A percentile compares a stretch with the other conserved stretches of the same genome.
These are phyloP conservation scores for Lophura nycthemera DNA, from an alignment of 2,113 vertebrate genomes.

Conservation along the genomic window DNA sequence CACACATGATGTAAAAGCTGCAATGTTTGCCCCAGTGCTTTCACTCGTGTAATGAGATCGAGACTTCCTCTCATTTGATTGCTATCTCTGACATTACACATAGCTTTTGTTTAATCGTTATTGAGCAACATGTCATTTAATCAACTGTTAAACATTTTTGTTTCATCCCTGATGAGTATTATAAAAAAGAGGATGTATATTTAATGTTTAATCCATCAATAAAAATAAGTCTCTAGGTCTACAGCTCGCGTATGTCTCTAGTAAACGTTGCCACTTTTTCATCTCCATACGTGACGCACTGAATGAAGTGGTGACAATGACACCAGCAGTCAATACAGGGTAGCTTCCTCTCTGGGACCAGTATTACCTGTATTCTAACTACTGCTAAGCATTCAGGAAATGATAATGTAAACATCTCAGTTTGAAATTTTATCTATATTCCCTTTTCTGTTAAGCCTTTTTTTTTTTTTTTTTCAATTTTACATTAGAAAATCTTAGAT, in stretches of 20 bases:
- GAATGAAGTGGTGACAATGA: background rate
- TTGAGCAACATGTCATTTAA: constrained; percentile 26
- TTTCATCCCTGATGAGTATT: constrained; percentile 4
- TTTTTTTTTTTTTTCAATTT: background rate
- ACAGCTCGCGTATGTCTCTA: rapidly evolving
- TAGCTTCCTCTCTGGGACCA: background rate
- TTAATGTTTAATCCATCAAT: constrained; percentile 35
- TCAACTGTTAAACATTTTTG: background rate
- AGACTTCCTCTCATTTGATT: constrained; percentile 4
- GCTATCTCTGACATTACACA: background rate
- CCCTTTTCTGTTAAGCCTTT: background rate
- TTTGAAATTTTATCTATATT: background rate
- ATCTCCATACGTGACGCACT: background rate
- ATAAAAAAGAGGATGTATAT: background rate
- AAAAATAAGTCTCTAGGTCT: background rate
- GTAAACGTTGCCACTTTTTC: background rate
- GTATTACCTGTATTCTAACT: background rate
- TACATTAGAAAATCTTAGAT: background rate
- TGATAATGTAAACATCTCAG: background rate
- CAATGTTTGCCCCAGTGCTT: background rate
- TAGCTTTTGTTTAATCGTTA: constrained; percentile 34
- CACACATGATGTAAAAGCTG: background rate
- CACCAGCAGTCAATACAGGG: background rate
- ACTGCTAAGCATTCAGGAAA: background rate
- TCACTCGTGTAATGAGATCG: background rate